Evolutionary conservation across 2,888 invertebrate genomes (phyloP).

Genomic region (Drymonia ruficornis): DNA sequence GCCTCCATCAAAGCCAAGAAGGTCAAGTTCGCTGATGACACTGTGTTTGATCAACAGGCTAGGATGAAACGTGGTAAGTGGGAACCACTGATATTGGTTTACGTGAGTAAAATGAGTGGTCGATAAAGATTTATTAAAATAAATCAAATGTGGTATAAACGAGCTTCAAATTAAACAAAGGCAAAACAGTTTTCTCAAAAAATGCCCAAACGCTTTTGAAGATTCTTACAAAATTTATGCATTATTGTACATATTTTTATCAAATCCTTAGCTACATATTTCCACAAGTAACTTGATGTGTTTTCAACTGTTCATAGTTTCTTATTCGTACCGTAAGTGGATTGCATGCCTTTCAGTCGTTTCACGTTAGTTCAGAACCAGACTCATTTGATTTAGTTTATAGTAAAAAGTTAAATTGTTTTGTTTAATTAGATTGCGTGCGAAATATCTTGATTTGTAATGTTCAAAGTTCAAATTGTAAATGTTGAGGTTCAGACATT

Average conservation of each 20-base stretch:
- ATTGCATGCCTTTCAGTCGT: background rate
- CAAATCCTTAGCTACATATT: too few species aligned
- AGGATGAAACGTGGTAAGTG: slow-evolving; percentile 64
- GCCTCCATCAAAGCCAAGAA: slow-evolving; percentile 60
- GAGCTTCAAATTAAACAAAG: too few species aligned
- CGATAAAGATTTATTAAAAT: too few species aligned
- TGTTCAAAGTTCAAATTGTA: slow-evolving; percentile 23
- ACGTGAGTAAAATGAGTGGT: too few species aligned
- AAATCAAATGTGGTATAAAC: too few species aligned
- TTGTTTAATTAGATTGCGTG: slow-evolving; percentile 18
- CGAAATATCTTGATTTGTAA: slow-evolving; percentile 16
- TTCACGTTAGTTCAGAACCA: background rate
- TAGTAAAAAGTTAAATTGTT: background rate
- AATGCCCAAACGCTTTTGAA: too few species aligned
- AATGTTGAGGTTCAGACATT: slow-evolving; percentile 11
- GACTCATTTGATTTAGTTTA: background rate
- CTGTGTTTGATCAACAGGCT: slow-evolving; percentile 64
- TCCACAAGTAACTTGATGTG: too few species aligned
- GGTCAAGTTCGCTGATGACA: slow-evolving; percentile 75
- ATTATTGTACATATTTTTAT: too few species aligned
- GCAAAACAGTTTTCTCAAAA: too few species aligned
- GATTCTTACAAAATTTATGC: too few species aligned
- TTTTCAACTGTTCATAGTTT: background rate
- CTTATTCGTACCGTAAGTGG: background rate
- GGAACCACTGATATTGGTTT: too few species aligned